Base-by-base conservation (phyloP, 2,113 vertebrate species). In the Corythaeola cristata region DNA sequence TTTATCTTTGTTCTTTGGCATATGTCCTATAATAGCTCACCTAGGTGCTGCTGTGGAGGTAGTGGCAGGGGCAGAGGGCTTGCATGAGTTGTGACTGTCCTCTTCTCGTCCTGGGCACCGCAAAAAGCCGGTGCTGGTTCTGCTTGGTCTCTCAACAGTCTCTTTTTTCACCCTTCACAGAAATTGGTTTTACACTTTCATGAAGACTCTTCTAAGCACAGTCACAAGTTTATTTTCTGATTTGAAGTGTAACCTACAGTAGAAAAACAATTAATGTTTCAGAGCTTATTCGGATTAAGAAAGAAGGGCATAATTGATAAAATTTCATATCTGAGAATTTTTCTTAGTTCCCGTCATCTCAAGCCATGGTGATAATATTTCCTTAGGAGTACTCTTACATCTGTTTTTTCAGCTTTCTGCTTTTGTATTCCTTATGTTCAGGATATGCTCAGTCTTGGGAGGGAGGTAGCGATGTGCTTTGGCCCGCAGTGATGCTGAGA, bases 11-110 rank as follows among this genome's bases (percentile, higher is more conserved):
- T 58, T 77, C 35, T 44, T 76, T 53, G 37, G 12, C 32, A 3
- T 21, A 5, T 79, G 3, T 18, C 39, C 59, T 69, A 3, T 3
- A 22, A 16, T 2, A 63, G 23, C n/a, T 82, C 56, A 28, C 19
- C 5, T 1, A 13, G 13, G 9, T 47, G 13, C 12, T 55, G n/a
- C 71, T 64, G 33, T 1, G 5, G 26, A 23, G 24, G 15, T 22
- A 23, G 22, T 10, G 64, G 24, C 24, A 44, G 32, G 7, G 58
- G 45, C 26, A 23, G 27, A n/a, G 11, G 3, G 5, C 16, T 47
- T 30, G 3, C 4, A 0, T 5, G 49, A 28, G 15, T 18, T 12
- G 39, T 67, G n/a, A 50, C 11, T 0, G 2, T 84, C 23, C 28
- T n/a, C 17, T 64, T 20, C 35, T 45, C 37, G 24, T 14, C 22